Evolutionary conservation across 2,888 invertebrate species (phyloP).

Genomic region (Mythimna albipuncta): DNA sequence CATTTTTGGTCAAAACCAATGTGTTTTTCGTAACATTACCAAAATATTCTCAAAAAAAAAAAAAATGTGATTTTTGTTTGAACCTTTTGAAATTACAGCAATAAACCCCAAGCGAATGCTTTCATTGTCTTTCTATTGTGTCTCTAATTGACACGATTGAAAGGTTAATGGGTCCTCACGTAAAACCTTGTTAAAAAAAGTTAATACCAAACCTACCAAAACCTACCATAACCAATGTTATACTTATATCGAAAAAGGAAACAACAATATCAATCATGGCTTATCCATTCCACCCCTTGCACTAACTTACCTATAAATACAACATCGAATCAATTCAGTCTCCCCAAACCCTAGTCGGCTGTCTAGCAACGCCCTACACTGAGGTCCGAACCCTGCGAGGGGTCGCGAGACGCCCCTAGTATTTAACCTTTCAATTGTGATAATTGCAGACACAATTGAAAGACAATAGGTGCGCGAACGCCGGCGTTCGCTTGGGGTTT

Average conservation of each 20-base stretch:
- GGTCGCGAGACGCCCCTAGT: slow-evolving; percentile 29
- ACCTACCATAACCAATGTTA: no score
- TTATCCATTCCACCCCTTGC: slow-evolving; percentile 21
- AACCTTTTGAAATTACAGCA: neutral
- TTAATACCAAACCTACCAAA: neutral
- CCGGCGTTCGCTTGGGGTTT: no score
- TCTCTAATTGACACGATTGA: no score
- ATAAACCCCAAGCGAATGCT: no score
- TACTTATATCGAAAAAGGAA: slow-evolving; percentile 23
- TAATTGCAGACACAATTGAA: no score
- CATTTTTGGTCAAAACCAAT: neutral
- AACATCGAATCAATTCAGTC: slow-evolving; percentile 34
- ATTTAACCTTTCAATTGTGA: no score
- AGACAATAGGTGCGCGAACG: no score
- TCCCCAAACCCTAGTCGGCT: slow-evolving; percentile 28
- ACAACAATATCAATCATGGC: slow-evolving; percentile 18
- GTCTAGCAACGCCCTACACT: slow-evolving; percentile 48
- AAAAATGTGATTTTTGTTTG: neutral
- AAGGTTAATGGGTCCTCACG: neutral
- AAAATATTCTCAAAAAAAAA: no score
- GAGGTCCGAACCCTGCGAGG: slow-evolving; percentile 12
- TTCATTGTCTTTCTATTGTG: no score
- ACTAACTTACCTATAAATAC: slow-evolving; percentile 20
- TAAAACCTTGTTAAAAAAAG: neutral
- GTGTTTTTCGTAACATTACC: neutral